Conservation (phyloP, 2,888 invertebrate genomes). For the Leptopilina syphax region DNA sequence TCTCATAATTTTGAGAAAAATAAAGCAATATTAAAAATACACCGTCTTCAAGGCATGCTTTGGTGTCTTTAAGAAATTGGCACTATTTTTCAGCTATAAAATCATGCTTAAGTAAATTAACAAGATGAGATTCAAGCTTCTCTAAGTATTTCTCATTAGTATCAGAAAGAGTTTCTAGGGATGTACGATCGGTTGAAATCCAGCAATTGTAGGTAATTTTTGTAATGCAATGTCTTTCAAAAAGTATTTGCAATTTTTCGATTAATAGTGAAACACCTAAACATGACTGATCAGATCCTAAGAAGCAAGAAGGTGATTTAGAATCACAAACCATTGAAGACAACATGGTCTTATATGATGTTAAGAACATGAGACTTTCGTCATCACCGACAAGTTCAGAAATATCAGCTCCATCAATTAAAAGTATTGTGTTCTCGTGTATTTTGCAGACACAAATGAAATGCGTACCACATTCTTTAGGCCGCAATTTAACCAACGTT, state of each 20-base stretch:
- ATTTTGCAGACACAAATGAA: not conserved
- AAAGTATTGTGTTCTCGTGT: constrained; percentile 12
- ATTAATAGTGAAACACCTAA: not conserved
- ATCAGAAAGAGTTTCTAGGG: not conserved
- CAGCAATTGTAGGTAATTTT: not conserved
- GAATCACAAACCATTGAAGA: constrained; percentile 11
- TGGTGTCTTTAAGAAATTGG: not conserved
- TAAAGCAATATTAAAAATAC: not conserved
- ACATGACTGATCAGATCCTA: not conserved
- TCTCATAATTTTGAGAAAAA: constrained; percentile 7
- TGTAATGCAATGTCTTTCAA: not conserved
- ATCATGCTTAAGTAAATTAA: not conserved
- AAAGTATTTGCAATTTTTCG: not conserved
- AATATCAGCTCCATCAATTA: constrained; percentile 2
- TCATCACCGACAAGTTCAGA: not conserved
- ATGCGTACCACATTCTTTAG: not conserved
- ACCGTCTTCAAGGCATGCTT: not conserved
- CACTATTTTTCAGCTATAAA: too few relatives aligned
- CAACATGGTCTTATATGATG: constrained; percentile 25
- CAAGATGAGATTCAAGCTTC: not conserved
- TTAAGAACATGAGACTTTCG: not conserved
- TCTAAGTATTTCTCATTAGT: not conserved
- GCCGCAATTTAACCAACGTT: not conserved
- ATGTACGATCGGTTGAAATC: constrained; percentile 7
- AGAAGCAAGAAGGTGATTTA: not conserved